These are phyloP conservation scores for Camponotus pennsylvanicus DNA, from an alignment of 1,140 invertebrate species.

Conservation along the genomic window DNA sequence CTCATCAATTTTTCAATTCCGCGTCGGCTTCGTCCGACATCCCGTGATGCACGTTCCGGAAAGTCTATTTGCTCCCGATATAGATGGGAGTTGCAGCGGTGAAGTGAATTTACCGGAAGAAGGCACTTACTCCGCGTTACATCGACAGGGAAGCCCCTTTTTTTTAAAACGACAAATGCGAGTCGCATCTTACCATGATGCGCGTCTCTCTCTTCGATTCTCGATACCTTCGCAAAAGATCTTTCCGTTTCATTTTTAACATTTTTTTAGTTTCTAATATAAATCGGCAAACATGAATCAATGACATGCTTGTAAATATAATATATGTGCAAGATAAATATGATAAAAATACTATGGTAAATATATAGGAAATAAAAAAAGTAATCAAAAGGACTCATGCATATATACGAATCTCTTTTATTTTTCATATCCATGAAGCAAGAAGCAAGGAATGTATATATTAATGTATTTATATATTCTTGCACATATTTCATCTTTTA, in stretches of 20 bases:
- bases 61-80: slow-evolving; percentile 46
- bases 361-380: background rate
- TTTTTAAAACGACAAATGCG: slow-evolving; percentile 59
- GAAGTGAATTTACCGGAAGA: slow-evolving; percentile 66
- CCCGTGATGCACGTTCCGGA: slow-evolving; percentile 46
- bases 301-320: slow-evolving; percentile 8
- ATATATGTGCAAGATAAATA: background rate
- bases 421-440: background rate
- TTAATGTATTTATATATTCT: no score
- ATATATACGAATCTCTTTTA: background rate
- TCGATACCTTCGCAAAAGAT: background rate
- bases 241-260: background rate
- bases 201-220: slow-evolving; percentile 1
- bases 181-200: slow-evolving; percentile 35
- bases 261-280: background rate
- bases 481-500: background rate
- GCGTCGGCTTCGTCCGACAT: slow-evolving; percentile 25
- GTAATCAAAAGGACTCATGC: background rate
- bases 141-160: background rate
- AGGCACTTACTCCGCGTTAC: slow-evolving; percentile 61
- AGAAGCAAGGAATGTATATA: background rate
- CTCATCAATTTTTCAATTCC: slow-evolving; percentile 66
- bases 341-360: slow-evolving; percentile 9
- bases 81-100: slow-evolving; percentile 51
- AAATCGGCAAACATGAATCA: background rate